Base-by-base conservation (phyloP, 2,888 invertebrate genomes). In the Parnassius glacialis region DNA sequence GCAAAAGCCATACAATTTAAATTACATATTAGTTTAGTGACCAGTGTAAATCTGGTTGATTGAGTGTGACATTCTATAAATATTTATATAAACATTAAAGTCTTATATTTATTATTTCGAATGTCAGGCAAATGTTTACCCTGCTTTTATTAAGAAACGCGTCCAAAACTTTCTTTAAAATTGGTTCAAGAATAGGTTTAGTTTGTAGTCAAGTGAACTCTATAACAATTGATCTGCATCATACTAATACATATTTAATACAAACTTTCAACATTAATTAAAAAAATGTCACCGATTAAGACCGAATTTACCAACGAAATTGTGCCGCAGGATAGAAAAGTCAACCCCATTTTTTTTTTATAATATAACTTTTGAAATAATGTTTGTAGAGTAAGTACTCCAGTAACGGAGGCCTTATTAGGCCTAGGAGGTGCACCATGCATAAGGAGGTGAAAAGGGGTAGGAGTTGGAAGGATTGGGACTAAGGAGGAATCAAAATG, bases 111-210 rank as follows among this genome's bases (percentile, higher is more conserved):
- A 81, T 77, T 79, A 78, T 75, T 74, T 73, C 77, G 78, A 82
- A 78, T 80, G 81, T 80, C 84, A 88, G 87, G 90, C 89, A 86
- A 81, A 78, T 74, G 67, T 78, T 81, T 88, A 89, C 89, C 89
- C 89, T 89, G 90, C 83, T 83, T 85, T 81, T 79, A 81, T 82
- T 82, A 81, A 81, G 83, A 85, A 84, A 82, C 73, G 74, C 80
- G 76, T 84, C 75, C 73, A 84, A 82, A 83, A 81, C 72, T 74
- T 74, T 70, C 65, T 54, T 62, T 57, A 58, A 85, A 84, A 85
- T 85, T 87, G 86, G 84, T 87, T 85, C 85, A 73, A 80, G 79
- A 76, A 76, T 80, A 80, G 76, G 76, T 54, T 57, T 58, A 34
- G 34, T 34, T 12, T 54, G 44, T 52, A 51, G 54, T 51, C 34